These are phyloP conservation scores for Mesaphorura yosii DNA, from an alignment of 1,140 invertebrate genomes.

Conservation along the genomic window DNA sequence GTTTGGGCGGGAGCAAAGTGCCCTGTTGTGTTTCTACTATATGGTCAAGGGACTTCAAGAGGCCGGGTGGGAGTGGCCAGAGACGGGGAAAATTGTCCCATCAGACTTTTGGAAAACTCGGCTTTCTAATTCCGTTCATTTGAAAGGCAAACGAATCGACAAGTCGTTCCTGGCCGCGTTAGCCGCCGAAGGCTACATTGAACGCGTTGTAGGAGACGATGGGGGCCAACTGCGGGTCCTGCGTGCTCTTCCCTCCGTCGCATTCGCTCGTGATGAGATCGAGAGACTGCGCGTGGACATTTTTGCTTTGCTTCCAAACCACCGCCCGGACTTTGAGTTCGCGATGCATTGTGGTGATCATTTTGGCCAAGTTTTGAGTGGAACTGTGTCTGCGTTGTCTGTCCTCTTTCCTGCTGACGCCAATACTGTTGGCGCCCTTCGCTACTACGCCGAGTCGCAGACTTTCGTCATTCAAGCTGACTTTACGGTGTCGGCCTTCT, in stretches of 20 bases:
- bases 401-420: slow-evolving; percentile 5
- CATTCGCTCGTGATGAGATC: neutral
- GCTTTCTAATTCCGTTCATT: neutral
- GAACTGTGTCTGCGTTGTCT: neutral
- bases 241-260: neutral
- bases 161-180: neutral
- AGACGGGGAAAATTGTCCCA: too few species aligned
- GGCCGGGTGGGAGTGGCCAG: neutral
- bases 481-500: neutral
- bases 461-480: neutral
- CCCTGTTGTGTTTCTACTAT: neutral
- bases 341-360: neutral
- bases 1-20: too few species aligned
- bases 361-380: neutral
- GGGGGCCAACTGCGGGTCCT: neutral
- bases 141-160: neutral
- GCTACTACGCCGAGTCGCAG: neutral
- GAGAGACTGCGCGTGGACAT: neutral
- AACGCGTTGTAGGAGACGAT: too few species aligned
- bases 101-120: neutral
- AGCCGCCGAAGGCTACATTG: neutral
- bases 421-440: neutral
- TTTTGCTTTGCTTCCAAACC: too few species aligned
- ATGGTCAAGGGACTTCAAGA: neutral
- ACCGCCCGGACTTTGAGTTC: neutral